Evolutionary conservation across 2,888 invertebrate genomes (phyloP).

Genomic region (Hermaeophaga mercurialis): DNA sequence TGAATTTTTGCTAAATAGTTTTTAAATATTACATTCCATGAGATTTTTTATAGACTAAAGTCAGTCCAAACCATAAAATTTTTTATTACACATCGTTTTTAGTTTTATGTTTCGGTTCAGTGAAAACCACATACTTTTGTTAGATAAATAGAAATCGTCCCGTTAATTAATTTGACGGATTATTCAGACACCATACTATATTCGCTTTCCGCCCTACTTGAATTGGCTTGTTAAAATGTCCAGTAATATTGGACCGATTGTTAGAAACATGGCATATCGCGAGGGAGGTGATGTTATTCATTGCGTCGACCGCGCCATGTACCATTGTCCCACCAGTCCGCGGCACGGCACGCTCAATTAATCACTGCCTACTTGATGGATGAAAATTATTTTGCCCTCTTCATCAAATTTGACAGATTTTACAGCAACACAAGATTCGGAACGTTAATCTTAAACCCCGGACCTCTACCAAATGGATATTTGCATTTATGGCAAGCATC

Average conservation of each 20-base stretch:
- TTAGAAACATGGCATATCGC: slow-evolving; percentile 14
- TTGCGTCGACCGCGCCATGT: slow-evolving; percentile 46
- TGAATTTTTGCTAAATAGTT: too few species aligned
- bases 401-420: slow-evolving; percentile 47
- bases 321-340: slow-evolving; percentile 55
- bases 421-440: slow-evolving; percentile 42
- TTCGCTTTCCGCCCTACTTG: not conserved
- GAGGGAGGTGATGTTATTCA: slow-evolving; percentile 45
- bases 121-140: too few species aligned
- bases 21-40: too few species aligned
- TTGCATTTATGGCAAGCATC: slow-evolving; percentile 20
- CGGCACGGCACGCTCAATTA: slow-evolving; percentile 53
- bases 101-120: too few species aligned
- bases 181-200: too few species aligned
- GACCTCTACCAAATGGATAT: slow-evolving; percentile 17
- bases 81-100: too few species aligned
- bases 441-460: slow-evolving; percentile 31
- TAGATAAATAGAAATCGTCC: too few species aligned
- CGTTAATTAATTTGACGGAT: too few species aligned
- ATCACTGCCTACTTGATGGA: slow-evolving; percentile 54
- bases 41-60: too few species aligned
- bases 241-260: slow-evolving; percentile 16
- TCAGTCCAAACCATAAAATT: too few species aligned
- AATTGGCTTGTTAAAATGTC: slow-evolving; percentile 25
- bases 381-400: slow-evolving; percentile 54